Evolutionary conservation across 2,113 vertebrate genomes (phyloP).

Genomic region (Forbesichthys papilliferus): DNA sequence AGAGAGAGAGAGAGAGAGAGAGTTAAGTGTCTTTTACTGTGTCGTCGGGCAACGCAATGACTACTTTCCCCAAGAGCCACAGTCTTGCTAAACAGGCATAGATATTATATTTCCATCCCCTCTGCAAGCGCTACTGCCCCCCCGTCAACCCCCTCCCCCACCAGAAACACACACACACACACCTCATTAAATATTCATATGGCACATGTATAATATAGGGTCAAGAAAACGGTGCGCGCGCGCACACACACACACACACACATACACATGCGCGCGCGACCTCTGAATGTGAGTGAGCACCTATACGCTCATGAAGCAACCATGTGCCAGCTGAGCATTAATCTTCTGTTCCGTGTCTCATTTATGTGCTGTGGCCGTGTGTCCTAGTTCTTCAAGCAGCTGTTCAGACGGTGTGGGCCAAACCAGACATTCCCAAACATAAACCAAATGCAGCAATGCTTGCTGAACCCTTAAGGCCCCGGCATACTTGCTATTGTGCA

Average conservation of each 20-base stretch:
- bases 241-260: slow-evolving; percentile 56
- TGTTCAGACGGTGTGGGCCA: too few relatives aligned
- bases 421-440: too few relatives aligned
- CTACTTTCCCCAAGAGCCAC: slow-evolving; percentile 40
- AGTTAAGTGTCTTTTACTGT: slow-evolving; percentile 39
- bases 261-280: slow-evolving; percentile 23
- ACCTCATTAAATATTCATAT: slow-evolving; percentile 76
- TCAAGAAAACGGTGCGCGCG: slow-evolving; percentile 64
- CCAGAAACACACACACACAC: neutral
- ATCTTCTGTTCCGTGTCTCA: neutral
- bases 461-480: too few relatives aligned
- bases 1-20: slow-evolving; percentile 1
- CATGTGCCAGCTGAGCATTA: slow-evolving; percentile 17
- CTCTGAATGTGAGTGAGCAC: too few relatives aligned
- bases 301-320: slow-evolving; percentile 47
- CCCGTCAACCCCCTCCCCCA: too few relatives aligned
- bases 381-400: too few relatives aligned
- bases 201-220: slow-evolving; percentile 78
- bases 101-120: slow-evolving; percentile 63
- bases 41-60: slow-evolving; percentile 39
- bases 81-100: slow-evolving; percentile 34
- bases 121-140: too few relatives aligned
- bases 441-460: too few relatives aligned
- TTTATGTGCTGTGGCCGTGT: too few relatives aligned
- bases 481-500: too few relatives aligned